Evolutionary conservation across 2,888 invertebrate genomes (phyloP).

Genomic region (Apeira syringaria): DNA sequence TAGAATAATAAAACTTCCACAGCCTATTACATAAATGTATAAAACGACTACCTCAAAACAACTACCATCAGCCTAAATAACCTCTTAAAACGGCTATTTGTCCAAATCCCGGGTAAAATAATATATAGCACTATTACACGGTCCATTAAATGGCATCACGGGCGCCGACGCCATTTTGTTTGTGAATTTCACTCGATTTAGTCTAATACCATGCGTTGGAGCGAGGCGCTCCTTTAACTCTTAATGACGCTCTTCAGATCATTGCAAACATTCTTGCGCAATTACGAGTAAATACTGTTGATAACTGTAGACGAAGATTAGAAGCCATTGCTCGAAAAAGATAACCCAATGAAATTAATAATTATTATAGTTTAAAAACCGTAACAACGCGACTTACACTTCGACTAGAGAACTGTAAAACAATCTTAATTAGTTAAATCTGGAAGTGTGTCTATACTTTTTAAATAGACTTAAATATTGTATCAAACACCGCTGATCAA

Average conservation of each 20-base stretch:
- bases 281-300: conserved; percentile 29
- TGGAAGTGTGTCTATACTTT: no score
- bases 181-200: conserved; percentile 57
- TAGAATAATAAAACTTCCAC: conserved; percentile 9
- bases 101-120: conserved; percentile 39
- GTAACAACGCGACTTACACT: no score
- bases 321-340: neutral
- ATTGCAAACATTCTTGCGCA: conserved; percentile 32
- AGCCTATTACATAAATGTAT: conserved; percentile 4
- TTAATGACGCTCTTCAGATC: conserved; percentile 44
- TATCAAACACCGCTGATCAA: no score
- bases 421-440: no score
- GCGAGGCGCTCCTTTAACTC: conserved; percentile 42
- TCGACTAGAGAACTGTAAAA: no score
- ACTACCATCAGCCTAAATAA: conserved; percentile 13
- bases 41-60: conserved; percentile 5
- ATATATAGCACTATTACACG: conserved; percentile 61
- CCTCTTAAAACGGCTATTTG: conserved; percentile 24
- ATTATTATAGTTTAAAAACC: no score
- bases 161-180: conserved; percentile 52
- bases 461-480: no score
- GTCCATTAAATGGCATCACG: conserved; percentile 58
- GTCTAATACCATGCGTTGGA: conserved; percentile 55
- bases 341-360: no score
- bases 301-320: conserved; percentile 23